Evolutionary conservation across 2,888 invertebrate species (phyloP).

Genomic region (Xylocampa areola): DNA sequence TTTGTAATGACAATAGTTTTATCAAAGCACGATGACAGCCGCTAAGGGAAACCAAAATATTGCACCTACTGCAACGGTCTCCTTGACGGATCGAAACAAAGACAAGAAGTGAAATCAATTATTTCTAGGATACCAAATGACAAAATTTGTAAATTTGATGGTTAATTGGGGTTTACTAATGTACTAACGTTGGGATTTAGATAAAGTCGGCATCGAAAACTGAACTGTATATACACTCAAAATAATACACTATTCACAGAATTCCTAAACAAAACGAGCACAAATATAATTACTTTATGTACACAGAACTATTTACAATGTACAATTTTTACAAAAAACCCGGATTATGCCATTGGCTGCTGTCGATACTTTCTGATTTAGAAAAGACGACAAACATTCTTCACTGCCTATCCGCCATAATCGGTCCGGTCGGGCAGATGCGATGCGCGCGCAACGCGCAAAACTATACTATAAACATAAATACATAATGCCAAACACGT

Average conservation of each 20-base stretch:
- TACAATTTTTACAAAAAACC: slow-evolving; percentile 91
- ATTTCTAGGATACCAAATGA: slow-evolving; percentile 62
- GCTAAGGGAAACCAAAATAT: slow-evolving; percentile 86
- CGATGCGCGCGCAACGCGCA: slow-evolving; percentile 90
- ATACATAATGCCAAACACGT: slow-evolving; percentile 65
- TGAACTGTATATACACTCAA: slow-evolving; percentile 90
- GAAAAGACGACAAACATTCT: slow-evolving; percentile 88
- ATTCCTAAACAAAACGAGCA: slow-evolving; percentile 90
- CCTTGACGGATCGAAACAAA: slow-evolving; percentile 90
- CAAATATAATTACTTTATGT: slow-evolving; percentile 93
- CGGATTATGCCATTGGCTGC: slow-evolving; percentile 92
- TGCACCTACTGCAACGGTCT: slow-evolving; percentile 88
- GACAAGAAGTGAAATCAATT: slow-evolving; percentile 77
- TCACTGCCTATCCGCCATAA: slow-evolving; percentile 89
- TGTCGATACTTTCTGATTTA: slow-evolving; percentile 91
- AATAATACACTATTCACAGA: slow-evolving; percentile 91
- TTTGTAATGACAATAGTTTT: slow-evolving; percentile 84
- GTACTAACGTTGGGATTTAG: slow-evolving; percentile 83
- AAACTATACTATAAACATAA: slow-evolving; percentile 87
- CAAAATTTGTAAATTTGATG: slow-evolving; percentile 69
- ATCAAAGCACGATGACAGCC: slow-evolving; percentile 87
- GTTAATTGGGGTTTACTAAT: slow-evolving; percentile 76
- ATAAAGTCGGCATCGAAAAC: slow-evolving; percentile 91
- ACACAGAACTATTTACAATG: slow-evolving; percentile 93
- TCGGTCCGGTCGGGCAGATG: slow-evolving; percentile 88